Evolutionary conservation across 2,888 invertebrate genomes (phyloP).

Genomic region (Tryphoninae sp.): DNA sequence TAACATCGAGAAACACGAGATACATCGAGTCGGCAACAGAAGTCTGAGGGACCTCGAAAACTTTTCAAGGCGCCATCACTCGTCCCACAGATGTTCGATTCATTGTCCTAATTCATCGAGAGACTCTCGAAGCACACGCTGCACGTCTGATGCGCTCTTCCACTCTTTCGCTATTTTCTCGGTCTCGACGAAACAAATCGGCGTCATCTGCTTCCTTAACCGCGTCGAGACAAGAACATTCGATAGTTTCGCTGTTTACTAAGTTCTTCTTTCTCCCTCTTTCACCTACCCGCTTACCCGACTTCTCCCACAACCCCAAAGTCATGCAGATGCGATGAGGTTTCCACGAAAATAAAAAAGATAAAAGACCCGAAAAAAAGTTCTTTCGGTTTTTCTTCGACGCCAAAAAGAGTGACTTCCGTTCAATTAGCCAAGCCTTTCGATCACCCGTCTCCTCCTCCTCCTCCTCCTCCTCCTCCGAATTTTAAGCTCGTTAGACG

Average conservation of each 20-base stretch:
- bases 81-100: slow-evolving; percentile 65
- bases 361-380: slow-evolving; percentile 29
- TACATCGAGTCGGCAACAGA: slow-evolving; percentile 19
- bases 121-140: slow-evolving; percentile 25
- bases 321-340: slow-evolving; percentile 64
- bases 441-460: slow-evolving; percentile 58
- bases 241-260: slow-evolving; percentile 17
- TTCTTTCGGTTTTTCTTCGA: slow-evolving; percentile 25
- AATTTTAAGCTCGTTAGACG: slow-evolving; percentile 59
- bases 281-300: slow-evolving; percentile 2
- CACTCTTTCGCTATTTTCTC: slow-evolving; percentile 44
- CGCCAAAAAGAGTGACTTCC: slow-evolving; percentile 61
- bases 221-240: slow-evolving; percentile 9
- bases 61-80: slow-evolving; percentile 31
- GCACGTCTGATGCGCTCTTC: slow-evolving; percentile 29
- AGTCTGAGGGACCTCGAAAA: slow-evolving; percentile 53
- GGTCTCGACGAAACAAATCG: slow-evolving; percentile 58
- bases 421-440: slow-evolving; percentile 66
- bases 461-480: background rate
- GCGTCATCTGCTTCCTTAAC: slow-evolving; percentile 63
- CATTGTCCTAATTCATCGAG: slow-evolving; percentile 52
- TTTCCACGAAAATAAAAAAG: slow-evolving; percentile 45
- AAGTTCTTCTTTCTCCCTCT: background rate
- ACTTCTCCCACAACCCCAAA: slow-evolving; percentile 48
- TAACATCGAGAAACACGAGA: slow-evolving; percentile 10